These are phyloP conservation scores for Melipona quadrifasciata DNA, from an alignment of 1,140 invertebrate genomes.

Conservation along the genomic window DNA sequence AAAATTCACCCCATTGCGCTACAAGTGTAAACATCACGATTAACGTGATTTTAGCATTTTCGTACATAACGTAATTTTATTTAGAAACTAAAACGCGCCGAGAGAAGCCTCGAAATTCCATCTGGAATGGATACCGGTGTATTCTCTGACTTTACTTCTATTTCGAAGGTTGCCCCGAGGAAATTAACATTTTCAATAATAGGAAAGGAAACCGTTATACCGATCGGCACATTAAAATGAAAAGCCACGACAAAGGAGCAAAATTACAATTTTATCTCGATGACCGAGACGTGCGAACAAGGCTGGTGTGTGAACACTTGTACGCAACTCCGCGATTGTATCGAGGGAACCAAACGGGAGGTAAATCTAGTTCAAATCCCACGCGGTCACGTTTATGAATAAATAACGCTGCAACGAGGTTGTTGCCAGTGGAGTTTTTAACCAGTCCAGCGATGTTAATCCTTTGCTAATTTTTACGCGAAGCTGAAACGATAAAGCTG, in stretches of 20 bases:
- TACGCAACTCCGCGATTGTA: not conserved
- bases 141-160: too few relatives aligned
- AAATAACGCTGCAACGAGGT: not conserved
- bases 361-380: not conserved
- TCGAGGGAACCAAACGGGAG: too few relatives aligned
- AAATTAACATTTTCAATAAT: too few relatives aligned
- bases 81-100: too few relatives aligned
- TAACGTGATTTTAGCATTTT: too few relatives aligned
- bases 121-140: too few relatives aligned
- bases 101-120: too few relatives aligned
- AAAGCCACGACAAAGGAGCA: not conserved
- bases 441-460: not conserved
- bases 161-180: too few relatives aligned
- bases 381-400: not conserved
- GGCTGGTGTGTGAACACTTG: not conserved
- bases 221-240: not conserved
- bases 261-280: not conserved
- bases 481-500: not conserved
- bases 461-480: not conserved
- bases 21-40: too few relatives aligned
- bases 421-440: not conserved
- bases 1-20: too few relatives aligned
- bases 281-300: not conserved
- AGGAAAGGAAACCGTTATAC: not conserved
- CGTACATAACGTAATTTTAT: too few relatives aligned